Conservation (phyloP, 1,140 invertebrate species). For the Bombus confusus region DNA sequence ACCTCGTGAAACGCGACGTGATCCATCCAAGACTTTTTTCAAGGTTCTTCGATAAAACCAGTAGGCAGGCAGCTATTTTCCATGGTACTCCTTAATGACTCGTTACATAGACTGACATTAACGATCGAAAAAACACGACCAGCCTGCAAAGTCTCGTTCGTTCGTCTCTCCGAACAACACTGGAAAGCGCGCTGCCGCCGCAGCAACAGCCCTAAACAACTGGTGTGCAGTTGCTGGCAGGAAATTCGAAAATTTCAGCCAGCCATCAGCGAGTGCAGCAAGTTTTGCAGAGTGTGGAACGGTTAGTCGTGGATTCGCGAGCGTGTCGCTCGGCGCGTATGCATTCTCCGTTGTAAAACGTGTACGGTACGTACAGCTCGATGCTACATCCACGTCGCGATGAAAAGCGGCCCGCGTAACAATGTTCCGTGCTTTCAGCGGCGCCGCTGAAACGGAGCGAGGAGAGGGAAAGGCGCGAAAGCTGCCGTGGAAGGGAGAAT, state of each 20-base stretch:
- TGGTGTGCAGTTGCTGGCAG: not conserved
- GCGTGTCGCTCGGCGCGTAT: not conserved
- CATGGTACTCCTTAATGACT: too few relatives aligned
- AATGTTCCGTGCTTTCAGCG: constrained; percentile 1
- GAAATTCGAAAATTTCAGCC: constrained; percentile 1
- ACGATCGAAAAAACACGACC: too few relatives aligned
- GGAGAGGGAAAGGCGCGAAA: not conserved
- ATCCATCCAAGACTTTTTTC: too few relatives aligned
- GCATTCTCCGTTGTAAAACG: not conserved
- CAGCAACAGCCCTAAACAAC: not conserved
- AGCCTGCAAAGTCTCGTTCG: not conserved
- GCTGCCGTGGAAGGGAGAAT: not conserved
- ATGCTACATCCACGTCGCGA: not conserved
- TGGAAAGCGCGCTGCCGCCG: not conserved
- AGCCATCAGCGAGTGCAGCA: not conserved
- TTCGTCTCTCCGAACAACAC: not conserved
- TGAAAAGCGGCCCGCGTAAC: not conserved
- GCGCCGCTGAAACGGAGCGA: not conserved
- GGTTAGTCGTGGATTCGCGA: not conserved
- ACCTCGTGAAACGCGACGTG: fast-evolving
- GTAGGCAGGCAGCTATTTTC: too few relatives aligned
- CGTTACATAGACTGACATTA: too few relatives aligned
- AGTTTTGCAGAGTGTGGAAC: not conserved
- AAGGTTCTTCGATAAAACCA: fast-evolving
- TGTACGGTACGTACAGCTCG: too few relatives aligned